Evolutionary conservation across 2,888 invertebrate species (phyloP), one percentile per base, ranked within the genome.

Genomic region (Conus canariensis): DNA sequence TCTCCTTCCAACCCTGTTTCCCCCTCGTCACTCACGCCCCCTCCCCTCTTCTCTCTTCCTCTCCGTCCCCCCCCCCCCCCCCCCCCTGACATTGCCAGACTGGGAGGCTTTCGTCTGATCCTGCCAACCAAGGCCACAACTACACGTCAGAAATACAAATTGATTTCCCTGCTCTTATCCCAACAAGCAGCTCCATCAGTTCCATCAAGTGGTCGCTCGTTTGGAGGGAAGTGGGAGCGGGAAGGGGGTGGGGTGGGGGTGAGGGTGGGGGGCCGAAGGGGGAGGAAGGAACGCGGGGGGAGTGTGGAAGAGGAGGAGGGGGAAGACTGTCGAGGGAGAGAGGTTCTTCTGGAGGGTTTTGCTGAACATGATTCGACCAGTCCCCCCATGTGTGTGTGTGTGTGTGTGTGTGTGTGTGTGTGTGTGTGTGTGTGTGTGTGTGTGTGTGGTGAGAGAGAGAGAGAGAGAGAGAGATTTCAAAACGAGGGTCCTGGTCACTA

Each of bases 101-200:
- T 77, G 25, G 25, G 77, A 77, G 25, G 77, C 12, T 77, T 30
- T 77, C 77, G 77, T 25, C 77, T 77, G 77, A 77, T 77, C 77
- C 77, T 3, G 4, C 77, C 25, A 77, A 30, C 77, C 77, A 77
- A 77, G 77, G 77, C 77, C 77, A 16, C 30, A 77, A 77, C 77
- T 77, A 77, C 77, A 77, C 77, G 77, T 77, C 77, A 77, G 77
- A 80, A 80, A 80, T 45, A 80, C 45, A 80, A 80, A 80, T 45
- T 80, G 30, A 45, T 80, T 80, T 80, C 45, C 80, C 12, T 30
- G 45, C 45, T 80, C 30, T 45, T 45, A 10, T 45, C 14, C 45
- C 30, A 9, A 74, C 8, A 74, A 74, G n/a, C 3, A 4, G 45
- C 45, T 10, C 30, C 7, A 30, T 14, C 10, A 77, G 77, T 77